A percentile compares a stretch with the other conserved stretches of the same genome.
Conservation (phyloP, 1,140 invertebrate genomes). For the Cotesia vestalis region DNA sequence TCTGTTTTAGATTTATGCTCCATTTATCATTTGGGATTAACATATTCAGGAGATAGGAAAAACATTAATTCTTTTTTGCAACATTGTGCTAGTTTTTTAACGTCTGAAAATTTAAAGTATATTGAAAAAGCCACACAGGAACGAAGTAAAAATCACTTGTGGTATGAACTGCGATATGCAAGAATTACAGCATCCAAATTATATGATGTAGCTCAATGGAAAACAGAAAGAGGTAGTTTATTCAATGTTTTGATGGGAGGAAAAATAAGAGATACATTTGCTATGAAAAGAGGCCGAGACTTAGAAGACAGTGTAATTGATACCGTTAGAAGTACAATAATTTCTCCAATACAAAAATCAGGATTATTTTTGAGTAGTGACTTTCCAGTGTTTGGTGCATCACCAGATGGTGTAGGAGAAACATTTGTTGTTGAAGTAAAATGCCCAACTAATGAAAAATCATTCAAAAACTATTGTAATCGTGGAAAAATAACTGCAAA, state of each 20-base stretch:
- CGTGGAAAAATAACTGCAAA: conserved; percentile 42
- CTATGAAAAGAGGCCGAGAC: conserved; percentile 50
- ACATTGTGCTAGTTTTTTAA: neutral
- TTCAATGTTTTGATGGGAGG: conserved; percentile 51
- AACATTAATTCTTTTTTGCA: neutral
- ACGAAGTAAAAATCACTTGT: conserved; percentile 43
- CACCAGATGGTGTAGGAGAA: conserved; percentile 51
- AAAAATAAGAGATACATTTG: conserved; percentile 46
- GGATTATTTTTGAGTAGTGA: conserved; percentile 41
- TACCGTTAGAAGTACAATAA: conserved; percentile 31
- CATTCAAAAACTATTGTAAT: conserved; percentile 40
- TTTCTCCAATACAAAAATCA: conserved; percentile 29
- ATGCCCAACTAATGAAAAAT: conserved; percentile 44
- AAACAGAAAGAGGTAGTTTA: conserved; percentile 50
- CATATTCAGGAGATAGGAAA: neutral
- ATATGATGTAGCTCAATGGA: conserved; percentile 54
- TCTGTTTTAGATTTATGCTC: neutral
- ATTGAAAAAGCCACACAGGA: conserved; percentile 37
- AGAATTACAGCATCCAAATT: conserved; percentile 59
- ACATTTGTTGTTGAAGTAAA: conserved; percentile 53
- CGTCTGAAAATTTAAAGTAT: neutral
- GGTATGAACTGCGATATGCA: conserved; percentile 56
- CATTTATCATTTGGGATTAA: neutral
- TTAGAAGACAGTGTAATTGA: conserved; percentile 50
- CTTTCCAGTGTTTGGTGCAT: conserved; percentile 52